Evolutionary conservation across 2,888 invertebrate genomes (phyloP).

Genomic region (Lepeophtheirus nordmannii): DNA sequence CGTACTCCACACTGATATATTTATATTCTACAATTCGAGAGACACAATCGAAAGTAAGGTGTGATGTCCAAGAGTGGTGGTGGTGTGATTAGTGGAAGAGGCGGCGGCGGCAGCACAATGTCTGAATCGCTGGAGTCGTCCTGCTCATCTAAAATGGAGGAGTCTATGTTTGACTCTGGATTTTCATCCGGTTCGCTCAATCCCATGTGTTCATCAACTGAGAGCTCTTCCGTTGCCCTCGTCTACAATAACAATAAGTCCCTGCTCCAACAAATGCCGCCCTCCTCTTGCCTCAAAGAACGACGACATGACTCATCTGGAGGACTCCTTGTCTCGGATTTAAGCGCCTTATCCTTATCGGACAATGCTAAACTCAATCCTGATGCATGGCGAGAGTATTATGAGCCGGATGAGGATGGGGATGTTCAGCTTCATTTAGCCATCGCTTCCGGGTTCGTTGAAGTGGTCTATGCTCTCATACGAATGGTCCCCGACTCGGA

Average conservation of each 20-base stretch:
- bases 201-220: not conserved
- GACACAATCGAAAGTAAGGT: too few species aligned
- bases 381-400: conserved; percentile 14
- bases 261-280: too few species aligned
- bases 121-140: not conserved
- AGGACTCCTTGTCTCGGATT: not conserved
- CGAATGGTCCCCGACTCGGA: conserved; percentile 57
- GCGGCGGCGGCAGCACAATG: not conserved
- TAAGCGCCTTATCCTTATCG: not conserved
- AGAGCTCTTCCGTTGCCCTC: not conserved
- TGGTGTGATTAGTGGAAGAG: too few species aligned
- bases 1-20: too few species aligned
- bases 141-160: not conserved
- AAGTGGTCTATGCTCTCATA: conserved; percentile 56
- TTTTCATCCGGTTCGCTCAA: not conserved
- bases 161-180: conserved; percentile 1
- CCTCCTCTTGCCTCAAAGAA: too few species aligned
- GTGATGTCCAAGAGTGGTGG: too few species aligned
- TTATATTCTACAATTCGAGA: too few species aligned
- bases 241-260: too few species aligned
- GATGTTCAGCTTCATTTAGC: conserved; percentile 56
- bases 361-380: not conserved
- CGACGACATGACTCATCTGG: too few species aligned
- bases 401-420: conserved; percentile 21
- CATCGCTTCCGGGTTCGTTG: conserved; percentile 55